Percentiles rank a stretch among this genome's conserved stretches.
These are phyloP conservation scores for Polydrusus tereticollis DNA, from an alignment of 2,888 invertebrate genomes.

Conservation along the genomic window DNA sequence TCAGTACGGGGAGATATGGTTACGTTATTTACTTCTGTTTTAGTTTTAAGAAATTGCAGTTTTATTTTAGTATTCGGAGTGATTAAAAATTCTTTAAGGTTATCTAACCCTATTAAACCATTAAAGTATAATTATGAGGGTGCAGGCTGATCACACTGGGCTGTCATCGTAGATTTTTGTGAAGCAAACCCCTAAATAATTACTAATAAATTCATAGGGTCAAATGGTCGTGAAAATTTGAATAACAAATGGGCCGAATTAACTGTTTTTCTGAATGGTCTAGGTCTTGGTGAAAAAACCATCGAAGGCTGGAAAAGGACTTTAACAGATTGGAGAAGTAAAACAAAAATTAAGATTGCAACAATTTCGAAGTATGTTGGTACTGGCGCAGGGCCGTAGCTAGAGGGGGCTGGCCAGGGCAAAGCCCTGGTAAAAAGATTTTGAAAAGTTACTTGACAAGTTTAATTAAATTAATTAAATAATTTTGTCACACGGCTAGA, in stretches of 20 bases:
- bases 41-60: no score
- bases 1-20: no score
- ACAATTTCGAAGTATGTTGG: neutral
- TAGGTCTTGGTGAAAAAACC: slow-evolving; percentile 6
- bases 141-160: slow-evolving; percentile 12
- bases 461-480: no score
- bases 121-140: no score
- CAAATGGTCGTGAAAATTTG: neutral
- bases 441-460: no score
- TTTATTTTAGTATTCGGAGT: no score
- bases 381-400: neutral
- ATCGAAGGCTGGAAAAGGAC: neutral
- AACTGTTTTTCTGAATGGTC: neutral
- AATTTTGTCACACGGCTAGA: no score
- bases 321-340: slow-evolving; percentile 13
- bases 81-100: no score
- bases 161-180: slow-evolving; percentile 1
- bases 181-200: slow-evolving; percentile 8
- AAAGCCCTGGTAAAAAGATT: no score
- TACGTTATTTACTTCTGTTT: no score
- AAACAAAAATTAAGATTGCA: neutral
- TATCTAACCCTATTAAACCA: no score
- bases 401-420: no score
- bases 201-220: neutral
- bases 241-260: neutral